These are phyloP conservation scores for Leptinotarsa rubiginosa DNA, from an alignment of 2,888 invertebrate genomes.

Conservation along the genomic window DNA sequence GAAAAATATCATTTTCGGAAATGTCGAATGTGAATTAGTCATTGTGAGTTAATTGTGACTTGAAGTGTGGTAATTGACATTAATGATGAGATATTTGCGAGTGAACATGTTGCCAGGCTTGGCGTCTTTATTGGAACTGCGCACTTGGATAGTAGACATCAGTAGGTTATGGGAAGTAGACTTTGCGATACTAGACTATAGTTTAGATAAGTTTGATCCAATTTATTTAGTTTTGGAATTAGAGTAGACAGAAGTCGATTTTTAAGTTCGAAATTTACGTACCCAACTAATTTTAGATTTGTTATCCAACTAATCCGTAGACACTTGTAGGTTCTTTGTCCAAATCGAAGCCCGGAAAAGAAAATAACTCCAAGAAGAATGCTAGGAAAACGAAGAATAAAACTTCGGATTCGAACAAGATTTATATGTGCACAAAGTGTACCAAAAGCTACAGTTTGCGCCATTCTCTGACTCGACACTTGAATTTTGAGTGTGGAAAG, in stretches of 20 bases:
- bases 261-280: not conserved
- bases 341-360: constrained; percentile 38
- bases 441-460: constrained; percentile 68
- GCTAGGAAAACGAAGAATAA: constrained; percentile 13
- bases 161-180: too few relatives aligned
- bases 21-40: not conserved
- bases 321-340: constrained; percentile 29
- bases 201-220: not conserved
- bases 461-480: constrained; percentile 69
- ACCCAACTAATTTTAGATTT: not conserved
- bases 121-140: too few relatives aligned
- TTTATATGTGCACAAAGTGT: constrained; percentile 66
- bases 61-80: too few relatives aligned
- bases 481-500: constrained; percentile 69
- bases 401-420: constrained; percentile 40
- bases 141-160: too few relatives aligned
- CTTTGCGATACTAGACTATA: not conserved
- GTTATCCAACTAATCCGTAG: constrained; percentile 30
- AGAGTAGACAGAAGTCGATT: not conserved
- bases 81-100: too few relatives aligned
- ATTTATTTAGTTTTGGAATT: not conserved
- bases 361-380: constrained; percentile 28
- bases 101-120: too few relatives aligned
- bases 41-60: not conserved
- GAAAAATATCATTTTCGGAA: too few relatives aligned